Evolutionary conservation across 2,888 invertebrate species (phyloP).

Genomic region (Pimpla rufipes): DNA sequence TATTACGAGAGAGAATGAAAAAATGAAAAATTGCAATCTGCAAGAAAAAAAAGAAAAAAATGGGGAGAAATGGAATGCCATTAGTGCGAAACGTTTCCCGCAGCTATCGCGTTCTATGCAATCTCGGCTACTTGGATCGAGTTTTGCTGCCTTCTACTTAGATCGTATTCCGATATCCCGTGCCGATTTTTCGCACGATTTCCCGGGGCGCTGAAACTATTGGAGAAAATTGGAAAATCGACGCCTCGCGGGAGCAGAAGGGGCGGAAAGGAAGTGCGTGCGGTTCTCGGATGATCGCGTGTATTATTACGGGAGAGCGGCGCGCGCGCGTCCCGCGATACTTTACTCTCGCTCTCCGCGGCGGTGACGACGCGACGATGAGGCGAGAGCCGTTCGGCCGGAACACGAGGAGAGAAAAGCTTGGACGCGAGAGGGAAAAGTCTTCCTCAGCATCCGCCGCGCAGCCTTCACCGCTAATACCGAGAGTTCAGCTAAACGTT

Average conservation of each 20-base stretch:
- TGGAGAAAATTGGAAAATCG: constrained; percentile 25
- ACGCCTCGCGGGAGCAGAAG: background rate
- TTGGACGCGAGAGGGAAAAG: constrained; percentile 67
- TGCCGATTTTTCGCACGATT: background rate
- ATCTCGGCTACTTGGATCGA: background rate
- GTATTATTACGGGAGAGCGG: constrained; percentile 59
- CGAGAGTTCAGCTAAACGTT: constrained; percentile 19
- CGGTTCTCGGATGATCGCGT: background rate
- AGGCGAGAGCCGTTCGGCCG: constrained; percentile 63
- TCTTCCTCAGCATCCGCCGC: constrained; percentile 61
- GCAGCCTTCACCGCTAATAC: constrained; percentile 7
- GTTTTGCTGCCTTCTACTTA: constrained; percentile 5
- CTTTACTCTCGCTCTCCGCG: constrained; percentile 68
- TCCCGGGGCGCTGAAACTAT: background rate
- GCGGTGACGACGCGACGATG: constrained; percentile 13
- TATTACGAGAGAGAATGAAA: too few relatives aligned
- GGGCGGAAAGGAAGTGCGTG: constrained; percentile 18
- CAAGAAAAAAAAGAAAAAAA: background rate
- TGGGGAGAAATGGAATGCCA: background rate
- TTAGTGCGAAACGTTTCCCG: background rate
- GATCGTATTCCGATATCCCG: constrained; percentile 1
- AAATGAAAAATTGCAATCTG: background rate
- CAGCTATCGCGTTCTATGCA: background rate
- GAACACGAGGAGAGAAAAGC: constrained; percentile 69
- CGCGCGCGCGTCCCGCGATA: constrained; percentile 45